These are phyloP conservation scores for Drosophila leontia DNA, from an alignment of 1,140 invertebrate species.

Conservation along the genomic window DNA sequence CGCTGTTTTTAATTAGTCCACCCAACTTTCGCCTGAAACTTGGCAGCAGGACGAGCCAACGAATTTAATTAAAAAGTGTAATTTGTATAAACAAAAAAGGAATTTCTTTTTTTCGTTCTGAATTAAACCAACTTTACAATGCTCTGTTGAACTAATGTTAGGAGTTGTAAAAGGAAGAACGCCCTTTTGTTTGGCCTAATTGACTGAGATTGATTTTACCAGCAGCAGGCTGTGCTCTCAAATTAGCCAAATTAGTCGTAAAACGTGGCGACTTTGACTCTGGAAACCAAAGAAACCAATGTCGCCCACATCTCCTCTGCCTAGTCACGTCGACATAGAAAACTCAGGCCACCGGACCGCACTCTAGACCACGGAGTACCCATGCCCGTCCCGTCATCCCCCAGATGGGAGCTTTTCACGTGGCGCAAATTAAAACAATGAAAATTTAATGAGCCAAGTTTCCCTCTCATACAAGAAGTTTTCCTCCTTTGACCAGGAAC, in stretches of 20 bases:
- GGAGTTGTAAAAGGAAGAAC: constrained; percentile 3
- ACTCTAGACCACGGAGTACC: constrained; percentile 6
- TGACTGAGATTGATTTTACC: constrained; percentile 71
- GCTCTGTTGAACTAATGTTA: constrained; percentile 6
- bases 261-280: constrained; percentile 53
- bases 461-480: constrained; percentile 38
- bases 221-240: constrained; percentile 43
- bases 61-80: constrained; percentile 68
- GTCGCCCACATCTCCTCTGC: constrained; percentile 5
- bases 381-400: background rate
- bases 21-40: constrained; percentile 1
- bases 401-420: constrained; percentile 28
- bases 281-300: constrained; percentile 31
- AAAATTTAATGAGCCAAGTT: constrained; percentile 79
- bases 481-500: constrained; percentile 25
- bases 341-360: constrained; percentile 22
- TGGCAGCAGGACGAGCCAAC: constrained; percentile 1
- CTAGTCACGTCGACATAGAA: constrained; percentile 12
- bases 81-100: constrained; percentile 19
- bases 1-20: constrained; percentile 32
- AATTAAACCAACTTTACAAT: constrained; percentile 12
- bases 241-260: constrained; percentile 78
- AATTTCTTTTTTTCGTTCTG: constrained; percentile 12
- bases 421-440: constrained; percentile 78
- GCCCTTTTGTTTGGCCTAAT: constrained; percentile 53